These are phyloP conservation scores for Borostomias antarcticus DNA, from an alignment of 2,797 vertebrate species.

Conservation along the genomic window DNA sequence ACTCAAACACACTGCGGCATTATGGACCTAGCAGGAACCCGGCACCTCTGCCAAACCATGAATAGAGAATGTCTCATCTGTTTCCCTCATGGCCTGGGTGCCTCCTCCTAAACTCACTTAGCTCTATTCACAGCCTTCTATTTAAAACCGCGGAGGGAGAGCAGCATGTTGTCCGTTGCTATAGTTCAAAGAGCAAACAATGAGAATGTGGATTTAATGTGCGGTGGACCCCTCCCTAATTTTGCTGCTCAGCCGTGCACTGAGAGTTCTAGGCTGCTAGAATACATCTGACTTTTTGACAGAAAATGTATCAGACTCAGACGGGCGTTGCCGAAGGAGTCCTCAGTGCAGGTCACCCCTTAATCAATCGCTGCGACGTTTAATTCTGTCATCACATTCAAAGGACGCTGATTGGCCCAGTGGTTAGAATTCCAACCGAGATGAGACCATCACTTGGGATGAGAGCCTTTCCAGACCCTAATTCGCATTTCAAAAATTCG, in stretches of 20 bases:
- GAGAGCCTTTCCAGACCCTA: too few species aligned
- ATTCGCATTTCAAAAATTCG: too few species aligned
- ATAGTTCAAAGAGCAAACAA: neutral
- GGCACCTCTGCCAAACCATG: conserved; percentile 1
- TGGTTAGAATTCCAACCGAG: too few species aligned
- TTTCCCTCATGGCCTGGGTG: neutral
- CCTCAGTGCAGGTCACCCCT: too few species aligned
- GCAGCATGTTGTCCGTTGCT: neutral
- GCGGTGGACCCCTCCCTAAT: neutral
- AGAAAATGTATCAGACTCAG: too few species aligned
- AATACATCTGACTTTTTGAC: neutral
- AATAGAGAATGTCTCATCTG: conserved; percentile 5
- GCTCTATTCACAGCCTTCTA: neutral
- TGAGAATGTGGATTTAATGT: neutral
- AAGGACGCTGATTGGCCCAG: too few species aligned
- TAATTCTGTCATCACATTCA: too few species aligned
- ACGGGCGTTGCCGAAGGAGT: too few species aligned
- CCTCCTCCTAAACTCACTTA: neutral
- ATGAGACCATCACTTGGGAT: too few species aligned
- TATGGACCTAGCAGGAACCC: neutral
- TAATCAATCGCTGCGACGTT: too few species aligned
- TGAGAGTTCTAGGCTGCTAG: neutral
- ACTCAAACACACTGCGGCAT: conserved; percentile 8
- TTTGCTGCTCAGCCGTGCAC: neutral
- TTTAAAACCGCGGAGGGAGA: conserved; percentile 5